A percentile compares a stretch with the other conserved stretches of the same genome.
Evolutionary conservation across 2,797 vertebrate genomes (phyloP).

Genomic region (Falco columbarius): DNA sequence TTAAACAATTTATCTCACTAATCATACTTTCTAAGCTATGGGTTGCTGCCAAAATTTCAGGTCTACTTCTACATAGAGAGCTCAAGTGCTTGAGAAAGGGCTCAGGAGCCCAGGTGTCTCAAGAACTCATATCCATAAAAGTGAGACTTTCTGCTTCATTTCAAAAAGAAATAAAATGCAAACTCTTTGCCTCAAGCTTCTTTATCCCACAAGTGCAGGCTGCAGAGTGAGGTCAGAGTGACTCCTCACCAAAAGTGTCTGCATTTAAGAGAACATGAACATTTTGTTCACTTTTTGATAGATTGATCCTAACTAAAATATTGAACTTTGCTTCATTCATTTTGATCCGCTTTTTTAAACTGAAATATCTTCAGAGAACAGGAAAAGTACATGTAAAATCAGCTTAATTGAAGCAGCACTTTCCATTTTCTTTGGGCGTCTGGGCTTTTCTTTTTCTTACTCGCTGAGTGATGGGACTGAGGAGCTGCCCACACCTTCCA

Average conservation of each 20-base stretch:
- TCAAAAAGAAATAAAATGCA: not conserved
- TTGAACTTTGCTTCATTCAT: not conserved
- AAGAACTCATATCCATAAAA: not conserved
- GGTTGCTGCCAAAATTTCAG: not conserved
- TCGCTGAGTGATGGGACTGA: not conserved
- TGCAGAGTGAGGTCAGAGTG: not conserved
- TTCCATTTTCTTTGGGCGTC: not conserved
- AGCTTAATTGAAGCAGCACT: not conserved
- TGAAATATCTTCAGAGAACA: not conserved
- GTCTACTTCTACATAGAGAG: not conserved
- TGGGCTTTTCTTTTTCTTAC: not conserved
- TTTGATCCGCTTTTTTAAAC: not conserved
- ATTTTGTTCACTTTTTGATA: not conserved
- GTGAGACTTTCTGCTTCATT: not conserved
- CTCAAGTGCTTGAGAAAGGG: not conserved
- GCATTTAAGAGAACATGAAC: not conserved
- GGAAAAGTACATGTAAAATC: not conserved
- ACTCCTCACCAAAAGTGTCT: not conserved
- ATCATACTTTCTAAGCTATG: not conserved
- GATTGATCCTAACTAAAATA: not conserved
- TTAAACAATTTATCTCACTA: not conserved
- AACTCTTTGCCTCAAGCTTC: not conserved
- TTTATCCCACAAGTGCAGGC: not conserved
- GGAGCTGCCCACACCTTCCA: not conserved
- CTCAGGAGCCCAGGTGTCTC: not conserved